Base-by-base conservation (phyloP, 2,797 vertebrate genomes). In the Poeciliopsis turneri region DNA sequence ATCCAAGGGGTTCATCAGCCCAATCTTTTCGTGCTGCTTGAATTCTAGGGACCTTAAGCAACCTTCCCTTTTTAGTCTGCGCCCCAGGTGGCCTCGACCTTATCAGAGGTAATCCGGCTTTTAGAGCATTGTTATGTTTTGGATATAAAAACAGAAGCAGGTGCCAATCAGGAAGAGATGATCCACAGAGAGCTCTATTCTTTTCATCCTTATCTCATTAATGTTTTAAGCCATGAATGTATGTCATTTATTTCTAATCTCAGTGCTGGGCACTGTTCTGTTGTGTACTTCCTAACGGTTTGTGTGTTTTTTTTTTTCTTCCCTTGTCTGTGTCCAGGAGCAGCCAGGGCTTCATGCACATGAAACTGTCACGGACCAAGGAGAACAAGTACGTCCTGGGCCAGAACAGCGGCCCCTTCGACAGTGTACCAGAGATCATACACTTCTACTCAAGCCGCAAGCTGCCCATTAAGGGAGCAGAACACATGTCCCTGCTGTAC, bases 271-370 rank as follows among this genome's bases (percentile, higher is more conserved):
- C 3, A n/a, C n/a, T 70, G 45, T 8, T 43, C n/a, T 16, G 23
- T 69, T 13, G 11, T 25, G 43, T n/a, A 69, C 39, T 20, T n/a
- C 18, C 41, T 70, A 70, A 71, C 3, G 72, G 53, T 66, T 78
- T 83, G 82, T 53, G 82, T 53, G 18, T 5, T 10, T n/a, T 0
- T 9, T 46, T 9, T 79, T 79, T 82, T 80, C 78, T n/a, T 82
- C 28, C 68, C 59, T 30, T 84, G 6, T 82, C 39, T 80, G 18
- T 87, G 87, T 39, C 30, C 93, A 99, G 98, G 97, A 99, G 98
- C 96, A 99, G 96, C 91, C 98, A 99, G 88, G 98, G 98, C 85
- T 99, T 99, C 96, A 98, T 99, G 97, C 98, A 99, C 90, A 99
- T 99, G 98, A 99, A 99, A 88, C 95, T 99, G 84, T 97, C 97